Percentiles rank a stretch among this genome's conserved stretches.
These are phyloP conservation scores for Neostethus bicornis DNA, from an alignment of 2,797 vertebrate genomes.

Conservation along the genomic window DNA sequence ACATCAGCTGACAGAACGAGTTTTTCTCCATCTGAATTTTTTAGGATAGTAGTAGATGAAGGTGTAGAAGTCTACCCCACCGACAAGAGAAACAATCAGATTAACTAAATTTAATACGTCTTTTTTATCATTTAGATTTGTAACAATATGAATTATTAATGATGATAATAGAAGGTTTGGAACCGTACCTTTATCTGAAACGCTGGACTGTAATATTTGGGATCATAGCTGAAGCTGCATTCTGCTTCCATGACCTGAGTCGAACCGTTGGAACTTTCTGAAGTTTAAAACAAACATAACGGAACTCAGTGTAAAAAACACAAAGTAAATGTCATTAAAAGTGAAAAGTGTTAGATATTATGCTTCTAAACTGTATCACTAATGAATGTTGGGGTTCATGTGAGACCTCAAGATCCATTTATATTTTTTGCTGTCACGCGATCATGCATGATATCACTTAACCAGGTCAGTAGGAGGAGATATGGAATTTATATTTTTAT, in stretches of 20 bases:
- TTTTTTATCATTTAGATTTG: not conserved
- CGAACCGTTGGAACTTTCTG: conserved; percentile 37
- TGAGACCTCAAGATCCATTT: no score
- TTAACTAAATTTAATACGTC: not conserved
- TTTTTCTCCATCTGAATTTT: conserved; percentile 24
- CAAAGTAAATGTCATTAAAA: no score
- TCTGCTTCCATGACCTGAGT: conserved; percentile 37
- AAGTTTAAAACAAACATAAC: conserved; percentile 5
- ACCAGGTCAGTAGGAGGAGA: no score
- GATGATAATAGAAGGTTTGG: no score
- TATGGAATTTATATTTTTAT: no score
- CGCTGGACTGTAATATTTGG: conserved; percentile 9
- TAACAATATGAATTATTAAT: not conserved
- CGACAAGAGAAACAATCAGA: not conserved
- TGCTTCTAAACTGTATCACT: not conserved
- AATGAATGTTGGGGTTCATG: no score
- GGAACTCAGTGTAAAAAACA: conserved; percentile 5
- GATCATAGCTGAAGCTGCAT: conserved; percentile 14
- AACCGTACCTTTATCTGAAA: conserved; percentile 38
- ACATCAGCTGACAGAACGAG: conserved; percentile 12
- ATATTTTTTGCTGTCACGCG: no score
- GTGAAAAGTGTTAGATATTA: not conserved
- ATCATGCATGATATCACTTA: no score
- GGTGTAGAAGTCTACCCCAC: conserved; percentile 19
- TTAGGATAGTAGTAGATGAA: not conserved